phyloP scores from a whole-genome alignment of 2,888 invertebrate genomes.

The Molanna angustata region DNA sequence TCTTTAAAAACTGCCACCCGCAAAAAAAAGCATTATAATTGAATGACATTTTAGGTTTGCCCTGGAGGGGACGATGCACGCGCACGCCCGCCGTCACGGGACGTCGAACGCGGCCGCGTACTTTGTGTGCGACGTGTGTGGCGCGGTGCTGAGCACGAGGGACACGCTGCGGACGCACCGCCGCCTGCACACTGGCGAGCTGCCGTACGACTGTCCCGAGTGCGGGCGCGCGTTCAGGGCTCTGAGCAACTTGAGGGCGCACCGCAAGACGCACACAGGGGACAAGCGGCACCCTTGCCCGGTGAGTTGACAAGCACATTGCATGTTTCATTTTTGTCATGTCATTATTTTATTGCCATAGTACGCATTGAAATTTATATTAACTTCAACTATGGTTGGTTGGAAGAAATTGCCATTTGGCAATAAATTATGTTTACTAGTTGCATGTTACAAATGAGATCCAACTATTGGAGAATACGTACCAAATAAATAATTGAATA shows the following conservation, averaged over 20 bases:
- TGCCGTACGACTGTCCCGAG: slow-evolving; percentile 24
- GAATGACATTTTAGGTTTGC: slow-evolving; percentile 26
- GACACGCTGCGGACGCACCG: slow-evolving; percentile 27
- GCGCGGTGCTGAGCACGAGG: slow-evolving; percentile 25
- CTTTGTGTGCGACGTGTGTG: slow-evolving; percentile 29
- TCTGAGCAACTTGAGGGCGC: slow-evolving; percentile 25
- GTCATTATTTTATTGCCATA: no score
- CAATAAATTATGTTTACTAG: neutral
- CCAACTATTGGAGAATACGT: no score
- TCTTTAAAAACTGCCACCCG: no score
- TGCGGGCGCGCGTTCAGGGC: slow-evolving; percentile 29
- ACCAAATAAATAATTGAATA: no score
- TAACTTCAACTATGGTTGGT: no score
- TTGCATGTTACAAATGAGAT: no score
- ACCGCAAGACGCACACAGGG: slow-evolving; percentile 26
- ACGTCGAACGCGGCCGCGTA: slow-evolving; percentile 11
- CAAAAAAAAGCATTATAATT: no score
- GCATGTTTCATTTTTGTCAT: no score
- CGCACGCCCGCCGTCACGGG: slow-evolving; percentile 22
- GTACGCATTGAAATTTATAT: no score
- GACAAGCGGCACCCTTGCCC: slow-evolving; percentile 28
- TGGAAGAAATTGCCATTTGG: neutral
- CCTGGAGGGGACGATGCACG: slow-evolving; percentile 12
- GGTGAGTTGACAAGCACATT: slow-evolving; percentile 10
- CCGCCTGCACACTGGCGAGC: slow-evolving; percentile 29